Evolutionary conservation across 2,888 invertebrate species (phyloP).

Genomic region (Cancer borealis): DNA sequence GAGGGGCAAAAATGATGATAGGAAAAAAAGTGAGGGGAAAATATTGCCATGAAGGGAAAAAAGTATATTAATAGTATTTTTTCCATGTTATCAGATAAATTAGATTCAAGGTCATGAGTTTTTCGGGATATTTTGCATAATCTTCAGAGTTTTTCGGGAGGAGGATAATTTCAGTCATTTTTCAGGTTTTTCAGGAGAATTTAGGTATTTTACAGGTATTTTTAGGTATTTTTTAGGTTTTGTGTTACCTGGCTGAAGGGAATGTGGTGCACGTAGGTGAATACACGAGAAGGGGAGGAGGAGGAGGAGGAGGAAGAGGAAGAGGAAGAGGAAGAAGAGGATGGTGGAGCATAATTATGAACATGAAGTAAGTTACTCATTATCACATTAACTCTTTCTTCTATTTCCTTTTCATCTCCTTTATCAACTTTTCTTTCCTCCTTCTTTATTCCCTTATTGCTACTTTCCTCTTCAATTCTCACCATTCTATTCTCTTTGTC

Average conservation of each 20-base stretch:
- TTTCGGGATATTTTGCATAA: too few relatives aligned
- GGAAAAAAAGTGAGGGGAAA: too few relatives aligned
- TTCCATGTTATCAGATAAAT: too few relatives aligned
- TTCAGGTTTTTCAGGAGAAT: neutral
- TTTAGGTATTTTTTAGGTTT: neutral
- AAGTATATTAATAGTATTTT: too few relatives aligned
- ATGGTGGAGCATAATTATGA: neutral
- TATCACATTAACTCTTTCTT: neutral
- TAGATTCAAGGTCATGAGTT: too few relatives aligned
- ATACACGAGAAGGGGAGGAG: neutral
- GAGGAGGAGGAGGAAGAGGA: slow-evolving; percentile 24
- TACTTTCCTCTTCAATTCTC: neutral
- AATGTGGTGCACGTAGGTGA: neutral
- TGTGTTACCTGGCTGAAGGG: neutral
- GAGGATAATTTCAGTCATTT: neutral
- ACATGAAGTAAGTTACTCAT: neutral
- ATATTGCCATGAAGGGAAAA: too few relatives aligned
- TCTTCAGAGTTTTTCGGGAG: too few relatives aligned
- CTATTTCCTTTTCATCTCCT: neutral
- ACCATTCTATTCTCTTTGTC: neutral
- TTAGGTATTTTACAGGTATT: neutral
- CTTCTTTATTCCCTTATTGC: neutral
- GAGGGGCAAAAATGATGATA: too few relatives aligned
- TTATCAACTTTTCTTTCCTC: neutral
- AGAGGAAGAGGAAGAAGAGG: neutral